A percentile compares a stretch with the other conserved stretches of the same genome.
These are phyloP conservation scores for Apus apus DNA, from an alignment of 2,113 vertebrate species.

Conservation along the genomic window DNA sequence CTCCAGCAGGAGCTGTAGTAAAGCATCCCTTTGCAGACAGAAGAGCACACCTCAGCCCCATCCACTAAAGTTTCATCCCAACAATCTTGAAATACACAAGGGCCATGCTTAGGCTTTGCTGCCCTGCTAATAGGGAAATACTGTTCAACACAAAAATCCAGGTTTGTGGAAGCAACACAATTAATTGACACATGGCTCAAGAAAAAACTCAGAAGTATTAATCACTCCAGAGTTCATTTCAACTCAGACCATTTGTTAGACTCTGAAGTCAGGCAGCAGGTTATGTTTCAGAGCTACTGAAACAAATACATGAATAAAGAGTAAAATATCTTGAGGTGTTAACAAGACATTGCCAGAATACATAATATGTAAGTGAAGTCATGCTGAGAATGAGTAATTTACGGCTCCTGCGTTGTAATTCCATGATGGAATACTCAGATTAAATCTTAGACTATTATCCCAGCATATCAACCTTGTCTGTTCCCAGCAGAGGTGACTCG, in stretches of 20 bases:
- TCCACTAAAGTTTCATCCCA: not conserved
- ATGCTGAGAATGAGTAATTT: not conserved
- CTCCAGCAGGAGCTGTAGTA: not conserved
- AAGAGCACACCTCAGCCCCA: not conserved
- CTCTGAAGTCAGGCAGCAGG: not conserved
- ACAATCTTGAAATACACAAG: not conserved
- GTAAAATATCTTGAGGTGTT: not conserved
- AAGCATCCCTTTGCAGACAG: not conserved
- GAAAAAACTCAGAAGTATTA: not conserved
- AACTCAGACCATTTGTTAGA: not conserved
- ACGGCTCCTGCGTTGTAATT: not conserved
- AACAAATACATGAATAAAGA: not conserved
- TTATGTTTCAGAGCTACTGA: not conserved
- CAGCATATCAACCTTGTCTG: not conserved
- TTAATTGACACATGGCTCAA: not conserved
- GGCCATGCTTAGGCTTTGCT: not conserved
- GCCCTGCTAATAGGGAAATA: not conserved
- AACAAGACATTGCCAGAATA: rapidly evolving
- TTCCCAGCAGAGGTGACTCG: not conserved
- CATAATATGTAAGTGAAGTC: not conserved
- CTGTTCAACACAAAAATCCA: not conserved
- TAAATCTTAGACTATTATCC: conserved; percentile 26
- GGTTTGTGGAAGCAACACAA: not conserved
- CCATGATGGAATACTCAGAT: not conserved
- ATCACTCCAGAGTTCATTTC: not conserved